Evolutionary conservation across 64 coral and sea anemone genomes (phyloP), one percentile per base, ranked within the genome.

Genomic region (Orbicella faveolata): DNA sequence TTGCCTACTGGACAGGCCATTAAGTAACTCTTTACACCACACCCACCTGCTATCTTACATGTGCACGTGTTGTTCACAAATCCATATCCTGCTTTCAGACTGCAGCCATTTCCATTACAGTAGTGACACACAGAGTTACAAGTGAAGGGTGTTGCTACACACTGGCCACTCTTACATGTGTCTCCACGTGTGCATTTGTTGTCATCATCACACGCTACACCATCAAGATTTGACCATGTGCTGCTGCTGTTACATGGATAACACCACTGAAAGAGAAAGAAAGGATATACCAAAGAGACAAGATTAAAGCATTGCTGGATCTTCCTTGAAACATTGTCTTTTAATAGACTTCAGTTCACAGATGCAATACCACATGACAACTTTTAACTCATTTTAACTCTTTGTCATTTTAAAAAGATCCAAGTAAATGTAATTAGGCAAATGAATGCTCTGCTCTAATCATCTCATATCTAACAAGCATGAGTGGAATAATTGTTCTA

Each of bases 1-100:
- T 14, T 16, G 55, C 1, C 15, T 23, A 59, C 30, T 30, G 30
- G 30, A 30, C 30, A 30, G 30, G 30, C 11, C 15, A 59, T 1
- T 14, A 14, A 12, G 9, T 10, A n/a, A 4, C 14, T 41, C 14
- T 30, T 39, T 19, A 48, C 34, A 35, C 0, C 16, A 37, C 26
- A 78, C 92, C 78, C 21, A 98, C 96, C 96, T 78, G 59, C 87
- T 55, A 98, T 98, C 81, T 90, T 98, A 73, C 96, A 98, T 36
- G 87, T 98, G 39, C 96, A 98, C 3, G 87, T 92, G 48, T 82
- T 81, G 39, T 79, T 84, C 2, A 77, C 82, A 74, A 79, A 95
- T 36, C 96, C 96, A 74, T 75, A 98, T 0, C 96, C 96, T 57
- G 87, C 89, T 25, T 95, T 94, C 15, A 86, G 90, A 34, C 93